Evolutionary conservation across 2,888 invertebrate species (phyloP), one percentile per base, ranked within the genome.

Genomic region (Apomyelois bistriatella): DNA sequence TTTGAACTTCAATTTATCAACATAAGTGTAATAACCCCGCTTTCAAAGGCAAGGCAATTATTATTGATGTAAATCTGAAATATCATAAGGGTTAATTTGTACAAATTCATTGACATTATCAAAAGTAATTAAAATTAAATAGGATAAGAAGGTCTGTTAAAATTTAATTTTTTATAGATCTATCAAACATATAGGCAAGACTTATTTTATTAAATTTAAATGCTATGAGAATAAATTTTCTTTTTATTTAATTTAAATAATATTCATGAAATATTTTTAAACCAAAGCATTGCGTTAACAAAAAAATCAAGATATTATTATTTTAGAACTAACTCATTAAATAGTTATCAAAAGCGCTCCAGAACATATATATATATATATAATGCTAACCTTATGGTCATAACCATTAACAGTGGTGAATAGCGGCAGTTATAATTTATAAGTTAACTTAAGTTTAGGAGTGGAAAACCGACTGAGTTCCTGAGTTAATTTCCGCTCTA

Each of bases 401-500:
- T 16, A 32, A 28, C 13, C 32, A 32, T 46, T 32, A 13, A 2
- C 13, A 46, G 5, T 6, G 36, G 47, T 48, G 4, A 48, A 16
- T 32, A 32, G 32, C 4, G 3, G 15, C 15, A 8, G 13, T 16
- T 50, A 36, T 52, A 43, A 43, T 52, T 52, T 13, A 52, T 28
- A 43, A 43, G 43, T 52, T 40, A 37, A 7, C 22, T 13, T 35
- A 43, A 35, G 35, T 36, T 46, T 32, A 10, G 22, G 36, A 43
- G 22, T 38, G 10, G 9, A 13, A n/a, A 13, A 5, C 1, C 16
- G 12, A 8, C n/a, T 9, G 28, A 32, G 42, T 51, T 51, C 42
- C 43, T 52, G 9, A 10, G 43, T 22, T 37, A 52, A 52, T 43
- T 52, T 48, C 48, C 48, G 48, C 16, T 17, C 32, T 22, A 9